phyloP scores from a whole-genome alignment of 30 jellyfish, hydroid and myxozoan genomes.

The Turritopsis dohrnii region DNA sequence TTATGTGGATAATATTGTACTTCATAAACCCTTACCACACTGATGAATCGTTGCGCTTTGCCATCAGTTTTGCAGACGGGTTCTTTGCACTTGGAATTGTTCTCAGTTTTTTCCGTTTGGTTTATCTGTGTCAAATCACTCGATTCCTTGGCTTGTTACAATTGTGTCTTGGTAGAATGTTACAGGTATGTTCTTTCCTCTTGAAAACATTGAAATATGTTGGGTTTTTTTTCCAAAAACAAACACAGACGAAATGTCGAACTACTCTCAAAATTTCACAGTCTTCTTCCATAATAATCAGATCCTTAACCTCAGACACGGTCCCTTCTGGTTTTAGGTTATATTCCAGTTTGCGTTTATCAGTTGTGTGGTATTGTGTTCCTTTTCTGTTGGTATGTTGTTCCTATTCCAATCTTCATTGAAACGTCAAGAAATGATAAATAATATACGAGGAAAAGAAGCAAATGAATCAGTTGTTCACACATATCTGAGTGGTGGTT shows the following conservation, averaged over 20 bases:
- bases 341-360: slow-evolving; percentile 84
- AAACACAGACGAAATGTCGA: too few species aligned
- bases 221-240: too few species aligned
- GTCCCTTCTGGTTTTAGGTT: slow-evolving; percentile 36
- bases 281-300: too few species aligned
- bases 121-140: slow-evolving; percentile 78
- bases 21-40: slow-evolving; percentile 33
- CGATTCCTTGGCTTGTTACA: slow-evolving; percentile 84
- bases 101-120: slow-evolving; percentile 81
- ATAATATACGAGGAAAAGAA: background rate
- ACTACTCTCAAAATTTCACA: too few species aligned
- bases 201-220: too few species aligned
- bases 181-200: slow-evolving; percentile 45
- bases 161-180: slow-evolving; percentile 88
- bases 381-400: slow-evolving; percentile 82
- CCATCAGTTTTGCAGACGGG: slow-evolving; percentile 60
- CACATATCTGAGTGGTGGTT: slow-evolving; percentile 57
- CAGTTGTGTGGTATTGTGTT: slow-evolving; percentile 80
- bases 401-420: slow-evolving; percentile 49
- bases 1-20: slow-evolving; percentile 50
- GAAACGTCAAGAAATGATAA: background rate
- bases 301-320: too few species aligned
- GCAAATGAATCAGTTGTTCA: slow-evolving; percentile 38
- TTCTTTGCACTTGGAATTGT: slow-evolving; percentile 71
- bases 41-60: background rate